Base-by-base conservation (phyloP, 2,888 invertebrate genomes). In the Conops quadrifasciatus region DNA sequence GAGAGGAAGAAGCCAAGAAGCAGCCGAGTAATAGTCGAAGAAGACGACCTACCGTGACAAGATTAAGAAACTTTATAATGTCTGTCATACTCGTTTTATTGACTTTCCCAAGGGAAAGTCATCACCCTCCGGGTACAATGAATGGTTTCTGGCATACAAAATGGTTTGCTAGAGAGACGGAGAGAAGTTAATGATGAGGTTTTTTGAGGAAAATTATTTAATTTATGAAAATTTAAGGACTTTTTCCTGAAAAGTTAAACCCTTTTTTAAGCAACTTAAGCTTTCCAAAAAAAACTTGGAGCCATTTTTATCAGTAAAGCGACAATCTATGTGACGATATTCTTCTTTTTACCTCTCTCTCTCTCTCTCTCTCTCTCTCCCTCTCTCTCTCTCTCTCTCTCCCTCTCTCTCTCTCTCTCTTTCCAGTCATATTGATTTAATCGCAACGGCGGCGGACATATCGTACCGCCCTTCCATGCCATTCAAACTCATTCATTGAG, bases 401-500 rank as follows among this genome's bases (percentile, higher is more conserved):
- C 36, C 36, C 36, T 4, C 36, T 71, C 69, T 70, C 28, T 56
- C 66, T 71, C 19, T 65, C n/a, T 9, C 30, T 13, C 51, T 21
- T 11, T 30, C 13, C n/a, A 28, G 71, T 73, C 67, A 75, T 7
- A 36, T 36, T 36, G 36, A 36, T 36, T 36, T 9, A 7, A 36
- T 36, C 36, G 36, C 36, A 36, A 36, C 9, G 5, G 9, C 9
- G 9, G 4, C 36, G 5, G 36, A 36, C 9, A 36, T 36, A 7
- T 36, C 36, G 5, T 36, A 36, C 49, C 49, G 11, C 49, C 11
- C 49, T 49, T 49, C 49, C 2, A 3, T 49, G 5, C 9, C 36
- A 36, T 36, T 75, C 75, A 75, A 75, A 75, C 74, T 72, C 72
- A 60, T 67, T 75, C 73, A 71, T 60, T 75, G 75, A 67, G 72